Conservation (phyloP, 2,797 vertebrate genomes). For the Galagoides demidoff region DNA sequence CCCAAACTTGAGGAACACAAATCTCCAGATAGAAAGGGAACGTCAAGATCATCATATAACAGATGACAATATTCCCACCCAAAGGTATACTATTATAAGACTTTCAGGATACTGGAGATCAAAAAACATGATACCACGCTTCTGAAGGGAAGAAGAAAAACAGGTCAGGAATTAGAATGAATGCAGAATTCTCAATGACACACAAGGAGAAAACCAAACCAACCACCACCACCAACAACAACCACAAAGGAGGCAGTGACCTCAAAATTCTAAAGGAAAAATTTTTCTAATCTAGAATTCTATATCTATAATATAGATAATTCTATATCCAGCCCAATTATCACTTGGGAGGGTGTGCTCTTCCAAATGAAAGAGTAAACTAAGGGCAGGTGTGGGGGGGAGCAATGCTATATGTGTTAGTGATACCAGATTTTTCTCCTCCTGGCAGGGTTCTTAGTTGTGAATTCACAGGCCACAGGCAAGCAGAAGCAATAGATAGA, state of each 20-base stretch:
- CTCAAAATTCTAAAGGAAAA: slow-evolving; percentile 23
- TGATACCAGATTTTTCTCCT: too few species aligned
- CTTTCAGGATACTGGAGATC: background rate
- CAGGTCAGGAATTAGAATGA: background rate
- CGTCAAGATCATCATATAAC: background rate
- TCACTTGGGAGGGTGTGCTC: background rate
- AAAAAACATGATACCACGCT: background rate
- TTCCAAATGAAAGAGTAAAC: background rate
- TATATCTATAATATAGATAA: background rate
- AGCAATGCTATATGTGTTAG: background rate
- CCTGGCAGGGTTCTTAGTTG: too few species aligned
- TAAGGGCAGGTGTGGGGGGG: background rate
- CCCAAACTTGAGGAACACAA: background rate
- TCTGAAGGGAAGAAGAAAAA: background rate
- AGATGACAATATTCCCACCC: background rate
- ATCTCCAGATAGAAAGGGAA: background rate
- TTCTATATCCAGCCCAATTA: background rate
- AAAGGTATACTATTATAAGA: background rate
- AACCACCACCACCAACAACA: background rate
- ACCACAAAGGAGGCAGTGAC: background rate
- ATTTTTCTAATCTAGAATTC: slow-evolving; percentile 15
- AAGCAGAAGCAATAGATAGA: too few species aligned
- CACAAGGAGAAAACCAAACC: background rate
- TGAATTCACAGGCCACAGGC: too few species aligned
- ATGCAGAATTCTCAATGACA: background rate